phyloP scores from a whole-genome alignment of 2,113 vertebrate species.

The Epinephelus fuscoguttatus region DNA sequence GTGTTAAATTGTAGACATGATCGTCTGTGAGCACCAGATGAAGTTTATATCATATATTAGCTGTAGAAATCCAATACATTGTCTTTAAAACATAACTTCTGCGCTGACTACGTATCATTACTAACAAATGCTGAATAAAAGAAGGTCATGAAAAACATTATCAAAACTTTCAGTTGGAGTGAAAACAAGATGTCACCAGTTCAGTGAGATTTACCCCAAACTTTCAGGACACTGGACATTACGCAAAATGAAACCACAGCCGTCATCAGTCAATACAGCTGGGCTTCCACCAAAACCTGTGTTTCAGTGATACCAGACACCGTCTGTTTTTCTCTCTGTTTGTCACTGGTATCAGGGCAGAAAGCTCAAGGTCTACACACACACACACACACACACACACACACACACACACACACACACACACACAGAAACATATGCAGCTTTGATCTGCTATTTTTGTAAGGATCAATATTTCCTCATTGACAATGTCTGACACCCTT shows the following conservation, averaged over 20 bases:
- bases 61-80: not conserved
- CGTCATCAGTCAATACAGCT: not conserved
- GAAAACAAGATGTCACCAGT: not conserved
- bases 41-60: not conserved
- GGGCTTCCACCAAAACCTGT: constrained; percentile 42
- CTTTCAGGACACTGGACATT: not conserved
- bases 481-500: not conserved
- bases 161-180: not conserved
- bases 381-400: not conserved
- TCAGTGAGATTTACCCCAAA: not conserved
- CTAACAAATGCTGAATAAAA: not conserved
- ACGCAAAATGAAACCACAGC: constrained; percentile 46
- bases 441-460: not conserved
- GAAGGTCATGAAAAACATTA: not conserved
- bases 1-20: not conserved
- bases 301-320: constrained; percentile 62
- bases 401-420: not conserved
- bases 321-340: constrained; percentile 39
- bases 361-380: constrained; percentile 39
- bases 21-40: not conserved
- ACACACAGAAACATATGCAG: not conserved
- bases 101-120: not conserved
- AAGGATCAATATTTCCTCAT: not conserved
- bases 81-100: not conserved
- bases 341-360: constrained; percentile 40